phyloP scores from a whole-genome alignment of 2,113 vertebrate species.

The Dipodomys ordii region DNA sequence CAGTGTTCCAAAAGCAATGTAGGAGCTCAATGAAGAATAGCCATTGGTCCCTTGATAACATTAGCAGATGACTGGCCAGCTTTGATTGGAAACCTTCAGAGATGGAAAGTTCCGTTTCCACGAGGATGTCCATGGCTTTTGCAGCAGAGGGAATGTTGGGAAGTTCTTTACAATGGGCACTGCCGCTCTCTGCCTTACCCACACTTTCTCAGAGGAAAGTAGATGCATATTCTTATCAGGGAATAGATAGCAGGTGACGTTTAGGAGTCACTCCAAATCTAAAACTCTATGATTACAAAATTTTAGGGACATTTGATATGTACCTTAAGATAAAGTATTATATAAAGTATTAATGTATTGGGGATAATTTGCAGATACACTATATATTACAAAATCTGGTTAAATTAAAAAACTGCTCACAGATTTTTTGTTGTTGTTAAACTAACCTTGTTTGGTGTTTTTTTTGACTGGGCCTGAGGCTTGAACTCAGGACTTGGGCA shows the following conservation, averaged over 20 bases:
- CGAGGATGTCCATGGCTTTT: neutral
- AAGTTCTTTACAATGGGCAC: neutral
- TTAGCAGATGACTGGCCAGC: neutral
- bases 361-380: neutral
- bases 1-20: neutral
- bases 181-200: neutral
- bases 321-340: neutral
- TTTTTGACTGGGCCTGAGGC: too few species aligned
- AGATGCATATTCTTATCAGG: neutral
- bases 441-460: too few species aligned
- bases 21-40: neutral
- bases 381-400: neutral
- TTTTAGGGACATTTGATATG: neutral
- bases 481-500: too few species aligned
- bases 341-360: neutral
- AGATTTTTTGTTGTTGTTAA: neutral
- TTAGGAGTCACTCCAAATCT: neutral
- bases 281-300: neutral
- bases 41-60: neutral
- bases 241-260: neutral
- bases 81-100: neutral
- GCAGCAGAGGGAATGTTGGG: neutral
- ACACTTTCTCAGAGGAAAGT: neutral
- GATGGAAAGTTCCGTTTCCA: constrained; percentile 5
- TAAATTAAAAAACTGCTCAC: constrained; percentile 8